Percentiles rank a stretch among this genome's conserved stretches.
Evolutionary conservation across 2,888 invertebrate species (phyloP).

Genomic region (Brachyptera risi): DNA sequence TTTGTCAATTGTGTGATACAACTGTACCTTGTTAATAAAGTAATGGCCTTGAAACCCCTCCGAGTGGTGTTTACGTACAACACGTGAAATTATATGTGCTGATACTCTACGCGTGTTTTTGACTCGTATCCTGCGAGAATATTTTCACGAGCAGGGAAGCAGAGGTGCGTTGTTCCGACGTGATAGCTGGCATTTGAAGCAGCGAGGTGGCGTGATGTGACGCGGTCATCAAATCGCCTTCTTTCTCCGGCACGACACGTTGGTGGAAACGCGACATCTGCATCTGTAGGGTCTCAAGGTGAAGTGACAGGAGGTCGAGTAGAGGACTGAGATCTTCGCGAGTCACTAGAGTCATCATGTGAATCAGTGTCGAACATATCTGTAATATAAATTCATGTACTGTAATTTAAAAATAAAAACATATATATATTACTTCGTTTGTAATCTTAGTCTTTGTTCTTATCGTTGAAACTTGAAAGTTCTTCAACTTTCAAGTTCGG

Average conservation of each 20-base stretch:
- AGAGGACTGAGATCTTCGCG: constrained; percentile 56
- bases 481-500: too few relatives aligned
- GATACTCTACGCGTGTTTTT: neutral
- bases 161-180: constrained; percentile 22
- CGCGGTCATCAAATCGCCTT: constrained; percentile 37
- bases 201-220: constrained; percentile 20
- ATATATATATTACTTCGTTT: too few relatives aligned
- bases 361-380: constrained; percentile 71
- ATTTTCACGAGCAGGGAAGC: constrained; percentile 20
- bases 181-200: constrained; percentile 19
- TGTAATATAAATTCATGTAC: constrained; percentile 50
- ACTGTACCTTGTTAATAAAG: too few relatives aligned
- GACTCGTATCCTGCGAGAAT: constrained; percentile 22
- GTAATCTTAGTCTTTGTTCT: too few relatives aligned
- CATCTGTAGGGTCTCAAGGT: constrained; percentile 43
- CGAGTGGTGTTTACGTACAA: too few relatives aligned
- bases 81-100: too few relatives aligned
- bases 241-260: constrained; percentile 46
- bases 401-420: too few relatives aligned
- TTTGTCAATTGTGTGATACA: too few relatives aligned
- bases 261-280: constrained; percentile 45
- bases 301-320: constrained; percentile 49
- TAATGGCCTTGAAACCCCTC: too few relatives aligned
- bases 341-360: constrained; percentile 58
- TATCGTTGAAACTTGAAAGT: too few relatives aligned